Conservation (phyloP, 2,113 vertebrate genomes). For the Puntigrus tetrazona region DNA sequence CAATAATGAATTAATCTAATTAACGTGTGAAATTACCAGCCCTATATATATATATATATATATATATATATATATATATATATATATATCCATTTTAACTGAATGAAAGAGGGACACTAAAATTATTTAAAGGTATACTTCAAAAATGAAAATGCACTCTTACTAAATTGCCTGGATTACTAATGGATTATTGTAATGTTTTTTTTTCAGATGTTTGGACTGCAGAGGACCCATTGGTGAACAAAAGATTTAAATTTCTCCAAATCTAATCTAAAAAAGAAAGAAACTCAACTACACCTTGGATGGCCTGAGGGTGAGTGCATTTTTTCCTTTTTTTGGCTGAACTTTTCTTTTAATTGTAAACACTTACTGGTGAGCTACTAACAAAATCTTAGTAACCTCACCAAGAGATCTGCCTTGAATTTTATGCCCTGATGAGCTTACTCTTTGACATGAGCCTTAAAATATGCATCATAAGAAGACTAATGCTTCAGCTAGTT, state of each 20-base stretch:
- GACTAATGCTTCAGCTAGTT: constrained; percentile 73
- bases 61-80: too few relatives aligned
- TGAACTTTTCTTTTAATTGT: neutral
- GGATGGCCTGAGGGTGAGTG: neutral
- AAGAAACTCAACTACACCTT: too few relatives aligned
- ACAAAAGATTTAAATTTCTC: neutral
- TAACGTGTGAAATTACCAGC: too few relatives aligned
- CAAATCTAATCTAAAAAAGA: neutral
- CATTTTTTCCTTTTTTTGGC: neutral
- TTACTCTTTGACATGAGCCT: constrained; percentile 61
- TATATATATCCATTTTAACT: neutral
- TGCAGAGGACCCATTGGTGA: neutral
- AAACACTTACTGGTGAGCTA: neutral
- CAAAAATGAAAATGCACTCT: too few relatives aligned
- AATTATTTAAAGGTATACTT: neutral
- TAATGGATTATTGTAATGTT: too few relatives aligned
- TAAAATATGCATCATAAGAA: constrained; percentile 75
- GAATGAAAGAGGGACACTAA: neutral
- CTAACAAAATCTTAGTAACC: neutral
- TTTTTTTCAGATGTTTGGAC: too few relatives aligned
- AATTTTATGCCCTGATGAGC: constrained; percentile 64
- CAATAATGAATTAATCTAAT: too few relatives aligned
- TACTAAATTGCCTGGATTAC: too few relatives aligned
- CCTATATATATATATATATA: too few relatives aligned
- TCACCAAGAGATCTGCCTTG: constrained; percentile 5